Evolutionary conservation across 2,797 vertebrate genomes (phyloP), one percentile per base, ranked within the genome.

Genomic region (Melanotaenia nigrans): DNA sequence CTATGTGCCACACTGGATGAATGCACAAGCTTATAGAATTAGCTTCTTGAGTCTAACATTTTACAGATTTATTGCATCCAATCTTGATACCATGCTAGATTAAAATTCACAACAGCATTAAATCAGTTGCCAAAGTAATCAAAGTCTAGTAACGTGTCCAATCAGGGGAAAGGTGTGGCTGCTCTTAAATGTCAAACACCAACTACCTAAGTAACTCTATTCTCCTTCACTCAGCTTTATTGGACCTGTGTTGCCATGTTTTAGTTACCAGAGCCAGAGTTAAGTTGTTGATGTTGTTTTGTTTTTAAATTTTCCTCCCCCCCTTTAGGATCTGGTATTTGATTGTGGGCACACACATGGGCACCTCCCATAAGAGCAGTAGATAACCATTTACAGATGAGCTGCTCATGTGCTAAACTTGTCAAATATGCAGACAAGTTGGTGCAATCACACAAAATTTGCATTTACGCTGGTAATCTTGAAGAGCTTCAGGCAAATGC

Each of bases 401-500:
- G 40, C 4, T 45, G n/a, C 22, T 22, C 2, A 22, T 51, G 6
- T n/a, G 40, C 16, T 18, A 5, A 42, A 16, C 40, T 45, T 6
- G 14, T 54, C 53, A 54, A 54, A 54, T 54, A 54, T 54, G 25
- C 25, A 28, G 53, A 54, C 49, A 22, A 51, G 49, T 51, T 24
- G 10, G n/a, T 51, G 10, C 20, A 11, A 24, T 24, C 49, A 51
- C 49, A 24, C 22, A 22, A 51, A 51, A 24, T 51, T 51, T 22
- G 3, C 3, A 24, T 51, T 22, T 22, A 51, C 49, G 1, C 18
- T 47, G 20, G 45, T n/a, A 47, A 8, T n/a, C 47, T n/a, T 10
- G 3, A 10, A 22, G 20, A n/a, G 22, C 49, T n/a, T 22, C n/a
- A 11, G 10, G 47, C 22, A 11, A 8, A 51, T 4, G 10, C 22